Evolutionary conservation across 2,888 invertebrate species (phyloP).

Genomic region (Gymnocheta viridis): DNA sequence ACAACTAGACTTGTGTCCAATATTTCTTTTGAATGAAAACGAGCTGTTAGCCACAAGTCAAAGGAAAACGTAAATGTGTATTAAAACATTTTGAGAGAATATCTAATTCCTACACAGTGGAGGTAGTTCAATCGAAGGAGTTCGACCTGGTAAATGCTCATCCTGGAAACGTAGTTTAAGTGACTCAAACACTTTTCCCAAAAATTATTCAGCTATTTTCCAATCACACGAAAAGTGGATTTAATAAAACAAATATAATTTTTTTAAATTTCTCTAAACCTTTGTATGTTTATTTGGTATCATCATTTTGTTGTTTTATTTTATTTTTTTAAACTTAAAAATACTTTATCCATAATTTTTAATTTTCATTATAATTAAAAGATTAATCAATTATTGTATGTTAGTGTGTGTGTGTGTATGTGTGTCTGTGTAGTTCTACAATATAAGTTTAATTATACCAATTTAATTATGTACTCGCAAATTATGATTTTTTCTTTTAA

Average conservation of each 20-base stretch:
- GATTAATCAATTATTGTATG: constrained; percentile 60
- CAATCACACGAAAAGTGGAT: not conserved
- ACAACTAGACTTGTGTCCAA: too few species aligned
- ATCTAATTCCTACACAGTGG: too few species aligned
- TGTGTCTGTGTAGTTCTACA: constrained; percentile 29
- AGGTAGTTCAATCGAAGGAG: too few species aligned
- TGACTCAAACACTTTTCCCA: too few species aligned
- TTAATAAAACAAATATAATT: constrained; percentile 19
- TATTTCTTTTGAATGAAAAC: too few species aligned
- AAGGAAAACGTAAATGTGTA: too few species aligned
- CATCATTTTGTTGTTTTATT: constrained; percentile 34
- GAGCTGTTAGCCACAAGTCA: too few species aligned
- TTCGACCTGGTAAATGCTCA: too few species aligned
- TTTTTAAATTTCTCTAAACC: constrained; percentile 70
- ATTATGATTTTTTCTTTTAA: constrained; percentile 13
- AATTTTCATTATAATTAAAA: constrained; percentile 22
- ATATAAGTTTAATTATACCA: constrained; percentile 29
- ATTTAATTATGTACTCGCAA: constrained; percentile 32
- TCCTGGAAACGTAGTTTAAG: too few species aligned
- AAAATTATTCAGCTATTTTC: not conserved
- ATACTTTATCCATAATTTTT: constrained; percentile 35
- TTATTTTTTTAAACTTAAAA: constrained; percentile 40
- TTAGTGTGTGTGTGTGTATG: too few species aligned
- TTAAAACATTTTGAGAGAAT: too few species aligned
- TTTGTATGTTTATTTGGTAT: constrained; percentile 57